phyloP scores from a whole-genome alignment of 2,797 vertebrate species.

The Gambelia wislizenii region DNA sequence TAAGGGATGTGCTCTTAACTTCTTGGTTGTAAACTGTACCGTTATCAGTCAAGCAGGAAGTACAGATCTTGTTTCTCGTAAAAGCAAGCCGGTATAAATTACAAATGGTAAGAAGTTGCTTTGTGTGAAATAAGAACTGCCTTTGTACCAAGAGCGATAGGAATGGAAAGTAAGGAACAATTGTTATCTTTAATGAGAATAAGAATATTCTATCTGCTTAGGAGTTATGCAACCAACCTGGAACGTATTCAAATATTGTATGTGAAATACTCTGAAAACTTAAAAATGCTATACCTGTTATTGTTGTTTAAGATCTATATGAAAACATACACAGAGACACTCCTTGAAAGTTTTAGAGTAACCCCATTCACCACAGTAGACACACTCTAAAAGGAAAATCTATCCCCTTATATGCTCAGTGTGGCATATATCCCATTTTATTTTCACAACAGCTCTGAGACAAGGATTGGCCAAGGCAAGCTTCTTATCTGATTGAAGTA shows the following conservation, averaged over 20 bases:
- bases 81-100: constrained; percentile 25
- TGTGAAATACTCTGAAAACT: not conserved
- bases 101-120: constrained; percentile 18
- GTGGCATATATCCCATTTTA: not conserved
- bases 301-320: not conserved
- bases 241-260: not conserved
- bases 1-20: constrained; percentile 31
- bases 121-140: constrained; percentile 18
- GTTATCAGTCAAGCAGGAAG: constrained; percentile 32
- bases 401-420: not conserved
- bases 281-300: not conserved
- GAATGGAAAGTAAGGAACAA: not conserved
- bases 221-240: not conserved
- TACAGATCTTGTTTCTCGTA: constrained; percentile 33
- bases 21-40: constrained; percentile 21
- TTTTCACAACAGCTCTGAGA: not conserved
- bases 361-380: not conserved
- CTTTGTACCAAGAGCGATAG: not conserved
- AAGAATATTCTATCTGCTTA: not conserved
- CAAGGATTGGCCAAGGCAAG: not conserved
- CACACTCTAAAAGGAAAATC: not conserved
- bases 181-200: not conserved
- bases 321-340: not conserved
- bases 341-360: not conserved
- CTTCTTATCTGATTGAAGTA: not conserved